Base-by-base conservation (phyloP, 2,113 vertebrate genomes). In the Erythrocercus mccallii region DNA sequence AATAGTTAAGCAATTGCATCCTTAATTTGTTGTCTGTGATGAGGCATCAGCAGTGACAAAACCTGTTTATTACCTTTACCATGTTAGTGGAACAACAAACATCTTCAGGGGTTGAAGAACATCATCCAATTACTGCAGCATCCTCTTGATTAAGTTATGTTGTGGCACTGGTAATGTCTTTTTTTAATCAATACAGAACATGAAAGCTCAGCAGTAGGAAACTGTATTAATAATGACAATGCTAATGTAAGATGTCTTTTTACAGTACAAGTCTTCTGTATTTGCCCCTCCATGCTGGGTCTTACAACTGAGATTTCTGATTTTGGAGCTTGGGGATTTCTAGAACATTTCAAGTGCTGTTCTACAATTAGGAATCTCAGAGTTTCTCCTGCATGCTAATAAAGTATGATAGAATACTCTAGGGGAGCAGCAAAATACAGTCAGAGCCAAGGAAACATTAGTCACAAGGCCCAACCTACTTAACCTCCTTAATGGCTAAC, bases 401-500 rank as follows among this genome's bases (percentile, higher is more conserved):
- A 3, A 64, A 76, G 27, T 54, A 48, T 16, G 33, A 35, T 30
- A 44, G 86, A 81, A 82, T 91, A 73, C 65, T 68, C 22, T 6
- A 44, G 40, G 37, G 54, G 51, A 94, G 44, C 38, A 88, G 72
- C 78, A 92, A 82, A 95, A 84, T 51, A 83, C 31, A 86, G 35
- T 86, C 72, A 70, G 70, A 87, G 85, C 50, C 81, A 90, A 92
- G 23, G 51, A 93, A 91, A 56, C 68, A 81, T 95, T 91, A 96
- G 93, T 95, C 94, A 96, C 45, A 47, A 50, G 30, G 81, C 81
- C 74, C 74, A 96, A 50, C 84, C 91, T 94, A 76, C 68, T 88
- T 87, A 93, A 85, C 85, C 74, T 94, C 66, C 38, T 86, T 76
- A 95, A 90, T 90, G 79, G 81, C 42, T 91, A 79, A 89, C 70